These are phyloP conservation scores for Orthonychiurus folsomi DNA, from an alignment of 2,888 invertebrate species.

Conservation along the genomic window DNA sequence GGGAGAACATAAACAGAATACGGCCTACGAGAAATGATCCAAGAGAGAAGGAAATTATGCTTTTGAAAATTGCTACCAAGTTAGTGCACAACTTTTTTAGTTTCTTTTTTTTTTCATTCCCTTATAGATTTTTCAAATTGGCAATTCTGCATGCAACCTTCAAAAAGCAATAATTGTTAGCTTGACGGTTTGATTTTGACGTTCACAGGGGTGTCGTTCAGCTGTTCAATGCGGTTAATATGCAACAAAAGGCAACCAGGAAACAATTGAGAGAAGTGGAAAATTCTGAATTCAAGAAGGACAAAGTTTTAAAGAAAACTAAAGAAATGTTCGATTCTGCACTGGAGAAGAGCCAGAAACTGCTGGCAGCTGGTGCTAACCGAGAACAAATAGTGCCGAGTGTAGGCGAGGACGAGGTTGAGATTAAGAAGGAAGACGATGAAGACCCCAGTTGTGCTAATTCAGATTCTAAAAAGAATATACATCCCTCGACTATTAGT, in stretches of 20 bases:
- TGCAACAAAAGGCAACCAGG: constrained; percentile 46
- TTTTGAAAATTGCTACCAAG: constrained; percentile 74
- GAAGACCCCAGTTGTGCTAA: neutral
- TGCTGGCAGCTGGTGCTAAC: neutral
- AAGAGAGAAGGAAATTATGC: constrained; percentile 60
- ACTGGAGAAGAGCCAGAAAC: constrained; percentile 19
- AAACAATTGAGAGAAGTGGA: constrained; percentile 42
- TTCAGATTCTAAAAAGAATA: neutral
- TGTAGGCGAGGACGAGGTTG: neutral
- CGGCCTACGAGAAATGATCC: constrained; percentile 57
- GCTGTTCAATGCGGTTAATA: constrained; percentile 47
- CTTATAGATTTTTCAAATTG: no score
- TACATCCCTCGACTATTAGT: neutral
- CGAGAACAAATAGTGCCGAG: no score
- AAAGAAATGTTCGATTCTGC: constrained; percentile 41
- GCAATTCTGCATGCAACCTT: neutral
- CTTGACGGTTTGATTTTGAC: no score
- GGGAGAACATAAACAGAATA: constrained; percentile 55
- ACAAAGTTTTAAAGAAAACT: constrained; percentile 43
- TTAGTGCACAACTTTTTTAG: constrained; percentile 42
- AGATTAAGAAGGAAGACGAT: constrained; percentile 7
- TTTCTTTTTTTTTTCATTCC: constrained; percentile 5
- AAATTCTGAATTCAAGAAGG: constrained; percentile 44
- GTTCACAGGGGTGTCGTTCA: constrained; percentile 49
- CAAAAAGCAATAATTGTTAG: neutral